These are phyloP conservation scores for Hypercompe scribonia DNA, from an alignment of 2,888 invertebrate genomes.

Conservation along the genomic window DNA sequence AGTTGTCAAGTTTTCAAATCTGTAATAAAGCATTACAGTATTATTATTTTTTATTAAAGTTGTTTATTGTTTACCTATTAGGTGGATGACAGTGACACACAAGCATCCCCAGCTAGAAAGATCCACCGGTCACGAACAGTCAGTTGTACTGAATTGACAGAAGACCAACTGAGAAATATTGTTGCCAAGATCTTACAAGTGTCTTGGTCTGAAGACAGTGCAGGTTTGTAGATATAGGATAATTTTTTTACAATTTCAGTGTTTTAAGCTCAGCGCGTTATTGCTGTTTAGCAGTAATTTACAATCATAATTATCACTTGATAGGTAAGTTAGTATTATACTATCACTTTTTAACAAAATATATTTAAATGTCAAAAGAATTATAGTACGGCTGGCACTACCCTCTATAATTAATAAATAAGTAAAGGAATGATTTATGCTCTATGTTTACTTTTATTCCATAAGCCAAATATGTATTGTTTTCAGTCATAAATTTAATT, in stretches of 20 bases:
- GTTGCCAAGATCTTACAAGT: conserved; percentile 91
- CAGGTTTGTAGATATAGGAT: conserved; percentile 66
- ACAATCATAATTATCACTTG: too few species aligned
- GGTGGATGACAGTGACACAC: conserved; percentile 83
- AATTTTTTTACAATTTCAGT: neutral
- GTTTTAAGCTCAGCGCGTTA: neutral
- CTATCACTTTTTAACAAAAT: neutral
- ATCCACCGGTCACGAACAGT: conserved; percentile 78
- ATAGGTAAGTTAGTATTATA: neutral
- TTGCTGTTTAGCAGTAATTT: neutral
- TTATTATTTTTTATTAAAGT: neutral
- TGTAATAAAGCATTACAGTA: neutral
- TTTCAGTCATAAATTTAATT: neutral
- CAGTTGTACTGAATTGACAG: conserved; percentile 87
- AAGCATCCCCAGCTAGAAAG: conserved; percentile 78
- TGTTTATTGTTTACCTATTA: conserved; percentile 52
- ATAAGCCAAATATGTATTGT: neutral
- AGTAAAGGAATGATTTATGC: neutral
- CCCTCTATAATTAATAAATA: neutral
- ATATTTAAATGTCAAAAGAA: neutral
- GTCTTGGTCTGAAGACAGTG: conserved; percentile 89
- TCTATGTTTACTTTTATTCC: neutral
- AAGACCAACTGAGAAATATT: conserved; percentile 88
- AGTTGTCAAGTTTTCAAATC: neutral
- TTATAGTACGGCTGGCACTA: neutral